Conservation (phyloP, 1,140 invertebrate species). For the Drosophila melanogaster region Release_6_plus_ISO1_MT NT_033779.5:17176501-17177000, state of each 20-base stretch:
- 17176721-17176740: background rate
- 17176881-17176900: background rate
- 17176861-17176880: background rate
- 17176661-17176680: constrained; percentile 7
- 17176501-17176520: too few relatives aligned
- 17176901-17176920: too few relatives aligned
- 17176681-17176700: constrained; percentile 36
- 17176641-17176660: background rate
- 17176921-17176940: background rate
- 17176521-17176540: background rate
- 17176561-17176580: background rate
- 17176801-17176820: background rate
- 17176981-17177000: background rate
- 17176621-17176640: background rate
- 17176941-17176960: background rate
- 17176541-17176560: background rate
- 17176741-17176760: background rate
- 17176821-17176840: background rate
- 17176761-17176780: background rate
- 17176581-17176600: too few relatives aligned
- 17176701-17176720: constrained; percentile 10
- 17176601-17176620: constrained; percentile 17
- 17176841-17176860: constrained; percentile 7
- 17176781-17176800: background rate
- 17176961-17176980: background rate